A percentile compares a stretch with the other conserved stretches of the same genome.
phyloP scores from a whole-genome alignment of 2,888 invertebrate species.

The Branchellion lobata region DNA sequence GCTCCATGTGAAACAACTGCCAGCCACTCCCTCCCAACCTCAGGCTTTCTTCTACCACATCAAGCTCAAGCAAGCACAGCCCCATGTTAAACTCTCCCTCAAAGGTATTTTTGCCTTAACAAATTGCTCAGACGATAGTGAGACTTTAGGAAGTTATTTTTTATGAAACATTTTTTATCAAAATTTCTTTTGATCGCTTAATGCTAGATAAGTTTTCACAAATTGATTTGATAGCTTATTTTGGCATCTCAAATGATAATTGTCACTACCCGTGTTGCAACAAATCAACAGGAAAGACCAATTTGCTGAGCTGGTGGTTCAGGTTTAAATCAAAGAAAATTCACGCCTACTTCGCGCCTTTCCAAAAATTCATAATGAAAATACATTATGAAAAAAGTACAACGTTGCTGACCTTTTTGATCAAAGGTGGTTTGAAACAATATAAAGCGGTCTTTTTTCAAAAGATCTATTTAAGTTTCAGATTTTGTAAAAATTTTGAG shows the following conservation, averaged over 20 bases:
- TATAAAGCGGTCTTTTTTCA: no score
- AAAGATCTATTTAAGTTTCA: no score
- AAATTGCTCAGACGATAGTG: no score
- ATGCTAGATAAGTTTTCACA: no score
- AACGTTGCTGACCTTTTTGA: background rate
- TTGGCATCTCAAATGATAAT: no score
- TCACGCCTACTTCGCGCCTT: background rate
- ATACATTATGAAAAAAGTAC: background rate
- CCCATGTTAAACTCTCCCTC: background rate
- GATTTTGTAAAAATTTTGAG: no score
- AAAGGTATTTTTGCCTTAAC: background rate
- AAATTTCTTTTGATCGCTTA: background rate
- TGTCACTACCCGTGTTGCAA: no score
- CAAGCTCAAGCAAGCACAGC: background rate
- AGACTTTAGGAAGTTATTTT: no score
- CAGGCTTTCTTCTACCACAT: background rate
- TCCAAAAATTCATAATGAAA: background rate
- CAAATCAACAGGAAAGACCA: background rate
- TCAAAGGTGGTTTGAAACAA: background rate
- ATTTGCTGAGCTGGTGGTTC: conserved; percentile 2
- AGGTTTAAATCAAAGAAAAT: background rate
- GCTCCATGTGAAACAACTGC: background rate
- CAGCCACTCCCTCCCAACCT: background rate
- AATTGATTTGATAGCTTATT: no score
- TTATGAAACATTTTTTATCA: background rate